These are phyloP conservation scores for Nomada lathburiana DNA, from an alignment of 2,888 invertebrate genomes.

Conservation along the genomic window DNA sequence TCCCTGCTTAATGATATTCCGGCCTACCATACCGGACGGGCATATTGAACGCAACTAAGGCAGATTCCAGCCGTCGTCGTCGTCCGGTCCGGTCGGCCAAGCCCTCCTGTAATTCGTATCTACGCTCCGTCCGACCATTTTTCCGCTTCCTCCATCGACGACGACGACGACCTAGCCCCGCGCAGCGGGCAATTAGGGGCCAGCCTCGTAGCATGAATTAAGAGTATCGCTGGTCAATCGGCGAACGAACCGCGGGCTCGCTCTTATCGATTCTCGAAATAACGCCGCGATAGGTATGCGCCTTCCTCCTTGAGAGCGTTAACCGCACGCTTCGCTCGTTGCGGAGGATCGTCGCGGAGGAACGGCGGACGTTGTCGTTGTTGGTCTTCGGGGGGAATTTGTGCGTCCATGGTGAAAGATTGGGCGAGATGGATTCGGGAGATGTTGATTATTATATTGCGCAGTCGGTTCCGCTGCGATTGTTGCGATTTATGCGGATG, in stretches of 20 bases:
- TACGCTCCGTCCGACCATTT: conserved; percentile 42
- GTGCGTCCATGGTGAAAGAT: conserved; percentile 11
- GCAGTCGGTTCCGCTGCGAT: too few species aligned
- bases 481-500: too few species aligned
- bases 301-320: not conserved
- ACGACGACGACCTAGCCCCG: conserved; percentile 1
- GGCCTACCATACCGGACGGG: conserved; percentile 71
- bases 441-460: not conserved
- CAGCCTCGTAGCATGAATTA: conserved; percentile 43
- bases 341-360: not conserved
- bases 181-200: conserved; percentile 57
- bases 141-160: conserved; percentile 43
- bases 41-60: conserved; percentile 68
- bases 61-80: conserved; percentile 61
- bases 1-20: conserved; percentile 78
- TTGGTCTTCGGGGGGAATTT: conserved; percentile 16
- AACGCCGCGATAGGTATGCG: not conserved
- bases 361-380: not conserved
- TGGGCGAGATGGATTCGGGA: not conserved
- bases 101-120: conserved; percentile 68
- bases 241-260: not conserved
- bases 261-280: conserved; percentile 29
- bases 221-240: conserved; percentile 40
- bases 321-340: not conserved
- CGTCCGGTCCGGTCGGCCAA: conserved; percentile 59